These are phyloP conservation scores for Paralvinella palmiformis DNA, from an alignment of 1,140 invertebrate genomes.

Conservation along the genomic window DNA sequence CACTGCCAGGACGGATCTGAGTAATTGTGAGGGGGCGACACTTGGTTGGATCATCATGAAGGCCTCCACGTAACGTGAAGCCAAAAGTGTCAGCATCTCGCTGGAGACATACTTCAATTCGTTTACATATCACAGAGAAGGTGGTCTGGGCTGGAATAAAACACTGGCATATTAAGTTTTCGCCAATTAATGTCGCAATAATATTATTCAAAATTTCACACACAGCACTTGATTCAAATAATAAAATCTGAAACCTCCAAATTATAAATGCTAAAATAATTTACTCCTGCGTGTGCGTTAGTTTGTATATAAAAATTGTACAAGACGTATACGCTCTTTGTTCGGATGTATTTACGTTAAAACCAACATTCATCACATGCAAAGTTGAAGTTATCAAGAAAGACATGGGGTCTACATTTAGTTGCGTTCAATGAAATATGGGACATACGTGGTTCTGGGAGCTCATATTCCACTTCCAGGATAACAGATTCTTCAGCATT, in stretches of 20 bases:
- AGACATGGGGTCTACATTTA: neutral
- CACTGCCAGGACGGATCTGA: conserved; percentile 77
- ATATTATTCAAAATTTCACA: neutral
- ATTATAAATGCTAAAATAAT: too few relatives aligned
- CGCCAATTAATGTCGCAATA: neutral
- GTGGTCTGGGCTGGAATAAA: conserved; percentile 32
- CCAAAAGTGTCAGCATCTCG: conserved; percentile 79
- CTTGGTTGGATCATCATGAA: conserved; percentile 55
- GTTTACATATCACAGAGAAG: conserved; percentile 41
- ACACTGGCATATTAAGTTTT: neutral
- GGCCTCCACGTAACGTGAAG: conserved; percentile 78
- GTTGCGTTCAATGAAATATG: neutral
- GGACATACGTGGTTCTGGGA: conserved; percentile 65
- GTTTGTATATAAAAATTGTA: too few relatives aligned
- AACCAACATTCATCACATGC: too few relatives aligned
- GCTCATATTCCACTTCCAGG: conserved; percentile 74
- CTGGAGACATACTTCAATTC: conserved; percentile 52
- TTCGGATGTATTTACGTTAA: too few relatives aligned
- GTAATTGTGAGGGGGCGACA: conserved; percentile 77
- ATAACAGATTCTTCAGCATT: conserved; percentile 66
- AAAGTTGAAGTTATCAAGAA: neutral
- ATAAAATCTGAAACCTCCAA: too few relatives aligned
- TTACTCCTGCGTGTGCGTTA: too few relatives aligned
- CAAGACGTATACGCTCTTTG: too few relatives aligned
- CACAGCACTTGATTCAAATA: neutral